Percentiles rank a stretch among this genome's conserved stretches.
Conservation (phyloP, 92 coral and sea anemone genomes). For the Isaurus tuberculatus region DNA sequence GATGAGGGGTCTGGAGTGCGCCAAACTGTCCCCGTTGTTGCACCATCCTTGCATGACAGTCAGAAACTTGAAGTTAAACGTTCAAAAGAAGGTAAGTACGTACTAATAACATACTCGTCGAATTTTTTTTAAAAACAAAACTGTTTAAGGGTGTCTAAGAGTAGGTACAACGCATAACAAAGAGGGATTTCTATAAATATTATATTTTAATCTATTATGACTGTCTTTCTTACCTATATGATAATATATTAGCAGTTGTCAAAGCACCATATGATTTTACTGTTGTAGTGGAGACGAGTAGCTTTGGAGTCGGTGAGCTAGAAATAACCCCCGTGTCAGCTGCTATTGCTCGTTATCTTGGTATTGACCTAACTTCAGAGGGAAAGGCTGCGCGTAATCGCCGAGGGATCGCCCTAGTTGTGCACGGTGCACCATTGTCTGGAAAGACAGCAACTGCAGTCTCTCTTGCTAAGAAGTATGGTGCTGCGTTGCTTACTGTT, state of each 20-base stretch:
- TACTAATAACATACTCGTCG: not conserved
- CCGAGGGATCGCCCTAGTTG: slow-evolving; percentile 91
- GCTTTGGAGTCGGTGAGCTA: slow-evolving; percentile 94
- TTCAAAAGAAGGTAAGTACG: slow-evolving; percentile 22
- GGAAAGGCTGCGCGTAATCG: slow-evolving; percentile 99
- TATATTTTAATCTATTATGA: too few relatives aligned
- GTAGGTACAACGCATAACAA: too few relatives aligned
- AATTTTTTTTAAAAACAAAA: not conserved
- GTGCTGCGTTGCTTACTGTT: slow-evolving; percentile 87
- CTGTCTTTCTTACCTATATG: not conserved
- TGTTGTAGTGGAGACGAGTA: slow-evolving; percentile 61
- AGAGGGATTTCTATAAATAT: too few relatives aligned
- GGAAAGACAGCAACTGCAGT: slow-evolving; percentile 94
- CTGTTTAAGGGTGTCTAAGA: too few relatives aligned
- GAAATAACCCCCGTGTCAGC: slow-evolving; percentile 99
- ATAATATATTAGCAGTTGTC: not conserved
- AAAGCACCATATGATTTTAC: not conserved
- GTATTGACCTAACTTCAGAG: slow-evolving; percentile 95
- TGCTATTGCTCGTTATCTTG: slow-evolving; percentile 95
- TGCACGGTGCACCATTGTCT: slow-evolving; percentile 92
- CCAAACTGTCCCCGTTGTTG: slow-evolving; percentile 63
- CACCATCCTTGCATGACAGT: slow-evolving; percentile 38
- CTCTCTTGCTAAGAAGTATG: slow-evolving; percentile 85
- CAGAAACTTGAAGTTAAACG: slow-evolving; percentile 44
- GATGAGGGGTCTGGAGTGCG: slow-evolving; percentile 55